Conservation (phyloP, 2,888 invertebrate species). For the Folsomia manolachei region DNA sequence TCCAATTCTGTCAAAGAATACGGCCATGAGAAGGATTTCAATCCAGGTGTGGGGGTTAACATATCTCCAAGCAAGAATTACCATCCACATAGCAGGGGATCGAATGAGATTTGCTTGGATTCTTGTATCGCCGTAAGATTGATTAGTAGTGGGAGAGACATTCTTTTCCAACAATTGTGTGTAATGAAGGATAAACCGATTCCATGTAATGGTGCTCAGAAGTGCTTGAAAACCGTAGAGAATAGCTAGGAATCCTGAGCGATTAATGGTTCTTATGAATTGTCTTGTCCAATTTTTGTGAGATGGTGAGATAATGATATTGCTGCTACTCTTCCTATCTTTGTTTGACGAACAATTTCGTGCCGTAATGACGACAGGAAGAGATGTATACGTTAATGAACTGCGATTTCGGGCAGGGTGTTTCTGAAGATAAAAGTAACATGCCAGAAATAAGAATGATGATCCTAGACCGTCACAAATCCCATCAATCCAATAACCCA, state of each 20-base stretch:
- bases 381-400: conserved; percentile 21
- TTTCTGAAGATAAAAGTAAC: conserved; percentile 66
- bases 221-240: conserved; percentile 61
- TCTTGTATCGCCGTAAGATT: conserved; percentile 27
- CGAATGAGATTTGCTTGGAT: conserved; percentile 59
- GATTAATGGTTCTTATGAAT: conserved; percentile 1
- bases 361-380: conserved; percentile 7
- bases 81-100: conserved; percentile 70
- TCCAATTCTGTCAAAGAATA: conserved; percentile 80
- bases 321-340: not conserved
- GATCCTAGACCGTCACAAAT: conserved; percentile 76
- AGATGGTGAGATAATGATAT: not conserved
- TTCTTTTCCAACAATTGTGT: conserved; percentile 69
- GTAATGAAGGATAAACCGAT: conserved; percentile 76
- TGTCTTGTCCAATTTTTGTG: not conserved
- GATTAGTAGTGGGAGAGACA: conserved; percentile 53
- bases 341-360: conserved; percentile 3
- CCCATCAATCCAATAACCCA: conserved; percentile 80
- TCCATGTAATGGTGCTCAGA: conserved; percentile 76
- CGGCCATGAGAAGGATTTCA: conserved; percentile 70
- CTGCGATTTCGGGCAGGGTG: conserved; percentile 73
- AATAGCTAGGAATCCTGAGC: conserved; percentile 35
- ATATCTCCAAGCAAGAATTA: conserved; percentile 73
- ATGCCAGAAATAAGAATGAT: conserved; percentile 67
- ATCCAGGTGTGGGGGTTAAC: conserved; percentile 75